Percentiles rank a stretch among this genome's conserved stretches.
These are phyloP conservation scores for Catalaphyllia jardinei DNA, from an alignment of 64 coral and sea anemone species.

Conservation along the genomic window DNA sequence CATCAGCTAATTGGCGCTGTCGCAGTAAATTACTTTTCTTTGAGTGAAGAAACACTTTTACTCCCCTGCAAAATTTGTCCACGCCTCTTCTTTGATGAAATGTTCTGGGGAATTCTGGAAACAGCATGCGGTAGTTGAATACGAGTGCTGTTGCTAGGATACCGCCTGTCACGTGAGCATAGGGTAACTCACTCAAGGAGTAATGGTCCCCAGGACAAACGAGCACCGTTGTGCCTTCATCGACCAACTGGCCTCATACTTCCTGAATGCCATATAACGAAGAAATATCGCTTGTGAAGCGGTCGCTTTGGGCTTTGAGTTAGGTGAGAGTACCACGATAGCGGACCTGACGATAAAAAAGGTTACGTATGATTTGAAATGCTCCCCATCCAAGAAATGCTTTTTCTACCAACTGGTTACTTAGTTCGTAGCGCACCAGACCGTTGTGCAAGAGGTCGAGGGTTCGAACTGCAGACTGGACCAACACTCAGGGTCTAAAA, in stretches of 20 bases:
- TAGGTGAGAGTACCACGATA: not conserved
- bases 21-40: constrained; percentile 7
- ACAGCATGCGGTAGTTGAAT: constrained; percentile 19
- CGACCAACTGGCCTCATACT: constrained; percentile 12
- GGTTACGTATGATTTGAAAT: too few species aligned
- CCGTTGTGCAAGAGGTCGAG: too few species aligned
- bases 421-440: too few species aligned
- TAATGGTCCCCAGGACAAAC: constrained; percentile 46
- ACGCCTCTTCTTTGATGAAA: constrained; percentile 11
- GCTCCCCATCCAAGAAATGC: too few species aligned
- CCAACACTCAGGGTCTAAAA: too few species aligned
- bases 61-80: not conserved
- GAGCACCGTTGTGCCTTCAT: not conserved
- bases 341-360: not conserved
- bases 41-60: not conserved
- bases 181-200: constrained; percentile 25
- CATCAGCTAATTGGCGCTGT: not conserved
- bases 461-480: too few species aligned
- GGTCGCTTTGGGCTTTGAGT: not conserved
- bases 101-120: constrained; percentile 17
- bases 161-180: constrained; percentile 5
- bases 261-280: not conserved
- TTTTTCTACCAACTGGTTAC: too few species aligned
- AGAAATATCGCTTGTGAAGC: not conserved
- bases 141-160: not conserved